Evolutionary conservation across 2,797 vertebrate species (phyloP), one percentile per base, ranked within the genome.

Genomic region (Chrysolophus pictus): DNA sequence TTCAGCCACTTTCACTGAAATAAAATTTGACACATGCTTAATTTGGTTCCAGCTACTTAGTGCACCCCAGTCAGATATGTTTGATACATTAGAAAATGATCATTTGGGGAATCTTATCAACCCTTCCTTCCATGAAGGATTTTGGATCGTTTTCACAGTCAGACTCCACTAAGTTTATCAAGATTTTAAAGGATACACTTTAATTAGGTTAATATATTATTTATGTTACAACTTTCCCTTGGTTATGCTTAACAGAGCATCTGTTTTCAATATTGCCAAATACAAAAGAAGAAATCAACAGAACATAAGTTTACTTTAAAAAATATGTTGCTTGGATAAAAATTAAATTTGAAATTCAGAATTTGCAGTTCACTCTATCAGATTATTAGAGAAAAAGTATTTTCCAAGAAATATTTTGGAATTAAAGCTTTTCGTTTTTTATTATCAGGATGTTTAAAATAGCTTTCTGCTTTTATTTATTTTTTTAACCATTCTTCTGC

Each of bases 191-290:
- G 94, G 46, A 93, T 65, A 23, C 17, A 90, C 55, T 95, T 96
- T 97, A 96, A 97, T 96, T 95, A 96, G 62, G 62, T 73, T 96
- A 95, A 92, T 97, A 95, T 95, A 91, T 95, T 96, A 95, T 96
- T 95, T 95, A 97, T 81, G 55, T 87, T 96, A 84, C 33, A 62
- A 73, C 73, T 87, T 93, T 78, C 88, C 91, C 42, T 69, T 72
- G 37, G 93, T 93, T 95, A 79, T 72, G 76, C 94, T 87, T 97
- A 95, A 96, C 87, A 93, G 91, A 97, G 87, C 53, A 95, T 95
- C 91, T 96, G 78, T 96, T 97, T 96, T 93, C 77, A 93, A 5
- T 84, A 76, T 97, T 95, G 58, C 84, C 80, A 96, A 96, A 97
- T 85, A 95, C 83, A 62, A 84, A 91, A 82, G 83, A 96, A 93